Conservation (phyloP, 2,113 vertebrate genomes). For the Gallinago paraguaiae region DNA sequence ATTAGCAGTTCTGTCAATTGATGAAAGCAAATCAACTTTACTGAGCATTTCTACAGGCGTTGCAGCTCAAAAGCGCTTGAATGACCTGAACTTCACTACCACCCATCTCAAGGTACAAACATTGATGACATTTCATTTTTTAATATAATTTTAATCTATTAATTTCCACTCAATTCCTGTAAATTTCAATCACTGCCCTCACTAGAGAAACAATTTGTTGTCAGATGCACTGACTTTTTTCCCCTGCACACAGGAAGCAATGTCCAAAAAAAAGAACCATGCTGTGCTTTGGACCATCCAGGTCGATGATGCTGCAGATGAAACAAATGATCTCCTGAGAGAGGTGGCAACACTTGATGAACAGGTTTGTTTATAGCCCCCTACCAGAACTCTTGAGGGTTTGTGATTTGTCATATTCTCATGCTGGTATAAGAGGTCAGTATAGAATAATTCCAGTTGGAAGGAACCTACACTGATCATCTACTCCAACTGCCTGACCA, state of each 20-base stretch:
- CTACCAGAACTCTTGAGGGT: not conserved
- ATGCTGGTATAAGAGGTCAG: not conserved
- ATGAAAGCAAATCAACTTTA: slow-evolving; percentile 84
- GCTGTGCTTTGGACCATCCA: slow-evolving; percentile 75
- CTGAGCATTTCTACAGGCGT: slow-evolving; percentile 91
- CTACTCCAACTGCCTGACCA: not conserved
- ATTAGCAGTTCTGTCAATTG: slow-evolving; percentile 82
- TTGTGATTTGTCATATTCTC: not conserved
- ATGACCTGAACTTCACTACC: slow-evolving; percentile 87
- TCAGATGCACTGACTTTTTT: not conserved
- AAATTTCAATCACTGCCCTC: not conserved
- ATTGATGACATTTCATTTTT: not conserved
- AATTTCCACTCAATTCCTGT: not conserved
- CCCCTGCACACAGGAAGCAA: slow-evolving; percentile 72
- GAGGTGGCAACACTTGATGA: slow-evolving; percentile 76
- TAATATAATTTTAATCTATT: not conserved
- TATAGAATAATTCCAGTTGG: not conserved
- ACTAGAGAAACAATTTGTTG: not conserved
- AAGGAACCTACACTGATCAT: not conserved
- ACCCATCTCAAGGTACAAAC: slow-evolving; percentile 79
- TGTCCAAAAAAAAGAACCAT: slow-evolving; percentile 83
- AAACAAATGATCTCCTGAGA: slow-evolving; percentile 68
- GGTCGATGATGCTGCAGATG: slow-evolving; percentile 74
- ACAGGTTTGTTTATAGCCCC: slow-evolving; percentile 74
- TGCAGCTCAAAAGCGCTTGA: slow-evolving; percentile 87